Conservation (phyloP, 2,797 vertebrate species). For the Sebastes glaucus region DNA sequence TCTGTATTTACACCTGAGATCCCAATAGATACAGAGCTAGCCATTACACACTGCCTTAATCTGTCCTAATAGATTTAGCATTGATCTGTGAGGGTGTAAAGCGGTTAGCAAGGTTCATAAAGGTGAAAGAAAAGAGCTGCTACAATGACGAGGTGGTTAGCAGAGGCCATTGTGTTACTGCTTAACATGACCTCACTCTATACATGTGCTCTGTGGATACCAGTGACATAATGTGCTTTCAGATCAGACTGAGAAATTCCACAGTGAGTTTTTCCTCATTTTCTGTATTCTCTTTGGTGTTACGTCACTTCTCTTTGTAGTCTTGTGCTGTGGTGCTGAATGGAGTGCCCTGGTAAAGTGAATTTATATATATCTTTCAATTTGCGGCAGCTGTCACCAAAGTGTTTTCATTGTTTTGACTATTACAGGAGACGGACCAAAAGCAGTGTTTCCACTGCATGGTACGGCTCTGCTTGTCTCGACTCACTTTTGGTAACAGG, state of each 20-base stretch:
- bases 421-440: background rate
- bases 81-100: slow-evolving; percentile 70
- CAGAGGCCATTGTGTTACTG: background rate
- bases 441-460: background rate
- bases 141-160: slow-evolving; percentile 5
- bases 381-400: background rate
- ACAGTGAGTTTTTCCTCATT: background rate
- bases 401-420: background rate
- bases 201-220: background rate
- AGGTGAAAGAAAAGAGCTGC: slow-evolving; percentile 43
- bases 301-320: background rate
- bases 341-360: background rate
- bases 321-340: background rate
- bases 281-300: background rate
- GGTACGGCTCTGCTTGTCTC: too few relatives aligned
- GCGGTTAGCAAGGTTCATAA: slow-evolving; percentile 52
- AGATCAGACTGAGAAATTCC: background rate
- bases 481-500: too few relatives aligned
- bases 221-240: background rate
- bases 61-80: slow-evolving; percentile 71
- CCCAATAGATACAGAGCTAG: slow-evolving; percentile 50
- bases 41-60: slow-evolving; percentile 65
- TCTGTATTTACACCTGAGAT: slow-evolving; percentile 72
- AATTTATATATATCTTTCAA: background rate
- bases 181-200: slow-evolving; percentile 36